Conservation (phyloP, 2,888 invertebrate genomes). For the Pachliopta kotzebuea region DNA sequence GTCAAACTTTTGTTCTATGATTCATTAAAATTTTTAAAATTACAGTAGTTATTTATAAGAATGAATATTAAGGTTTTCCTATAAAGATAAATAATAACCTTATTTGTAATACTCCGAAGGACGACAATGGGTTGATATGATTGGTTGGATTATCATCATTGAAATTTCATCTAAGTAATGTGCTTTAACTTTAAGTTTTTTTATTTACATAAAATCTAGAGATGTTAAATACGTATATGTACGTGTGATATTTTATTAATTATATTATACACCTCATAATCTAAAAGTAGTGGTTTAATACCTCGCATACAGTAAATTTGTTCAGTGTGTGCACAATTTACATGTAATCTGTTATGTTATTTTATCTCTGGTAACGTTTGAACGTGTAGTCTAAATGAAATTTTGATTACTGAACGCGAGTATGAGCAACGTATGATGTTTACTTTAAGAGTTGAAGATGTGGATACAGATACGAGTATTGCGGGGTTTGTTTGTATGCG, state of each 20-base stretch:
- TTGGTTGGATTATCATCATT: too few relatives aligned
- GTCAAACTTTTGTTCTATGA: conserved; percentile 16
- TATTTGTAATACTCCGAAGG: too few relatives aligned
- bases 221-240: too few relatives aligned
- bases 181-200: too few relatives aligned
- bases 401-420: conserved; percentile 15
- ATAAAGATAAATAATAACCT: too few relatives aligned
- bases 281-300: background rate
- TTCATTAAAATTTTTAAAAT: conserved; percentile 8
- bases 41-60: background rate
- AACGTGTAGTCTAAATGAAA: conserved; percentile 2
- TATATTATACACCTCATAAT: too few relatives aligned
- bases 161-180: too few relatives aligned
- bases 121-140: too few relatives aligned
- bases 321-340: background rate
- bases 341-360: conserved; percentile 2
- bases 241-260: too few relatives aligned
- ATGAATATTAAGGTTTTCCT: too few relatives aligned
- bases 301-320: background rate
- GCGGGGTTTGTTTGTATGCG: conserved; percentile 4
- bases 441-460: conserved; percentile 16
- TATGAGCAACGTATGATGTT: conserved; percentile 12
- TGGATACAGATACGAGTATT: conserved; percentile 6
- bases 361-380: background rate
- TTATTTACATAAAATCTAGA: too few relatives aligned